phyloP scores from a whole-genome alignment of 2,113 vertebrate genomes.

The Scortum barcoo region DNA sequence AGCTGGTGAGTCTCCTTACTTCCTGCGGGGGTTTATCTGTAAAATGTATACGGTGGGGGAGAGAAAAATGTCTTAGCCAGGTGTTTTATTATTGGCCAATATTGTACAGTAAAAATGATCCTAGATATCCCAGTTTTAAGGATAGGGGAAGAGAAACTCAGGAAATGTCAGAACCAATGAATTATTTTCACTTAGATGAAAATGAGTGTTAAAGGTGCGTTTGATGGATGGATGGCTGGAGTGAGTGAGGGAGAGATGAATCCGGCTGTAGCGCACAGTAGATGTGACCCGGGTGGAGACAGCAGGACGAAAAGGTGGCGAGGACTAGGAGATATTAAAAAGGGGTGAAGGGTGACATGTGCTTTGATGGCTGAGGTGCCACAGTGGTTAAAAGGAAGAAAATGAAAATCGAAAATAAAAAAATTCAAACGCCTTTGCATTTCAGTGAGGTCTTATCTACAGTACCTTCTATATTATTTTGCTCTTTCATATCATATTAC shows the following conservation, averaged over 20 bases:
- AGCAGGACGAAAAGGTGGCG: constrained; percentile 2
- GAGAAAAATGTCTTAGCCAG: constrained; percentile 13
- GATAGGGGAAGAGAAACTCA: constrained; percentile 75
- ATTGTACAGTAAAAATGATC: constrained; percentile 59
- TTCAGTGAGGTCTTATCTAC: constrained; percentile 89
- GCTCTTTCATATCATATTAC: constrained; percentile 90
- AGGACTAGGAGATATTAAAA: constrained; percentile 1
- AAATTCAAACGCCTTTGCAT: constrained; percentile 84
- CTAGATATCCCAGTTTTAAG: constrained; percentile 45
- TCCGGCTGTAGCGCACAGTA: constrained; percentile 40
- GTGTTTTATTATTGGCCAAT: constrained; percentile 56
- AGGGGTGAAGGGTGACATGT: constrained; percentile 38
- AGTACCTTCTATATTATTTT: constrained; percentile 92
- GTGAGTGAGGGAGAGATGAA: constrained; percentile 1
- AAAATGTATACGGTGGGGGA: constrained; percentile 51
- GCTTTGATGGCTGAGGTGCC: constrained; percentile 54
- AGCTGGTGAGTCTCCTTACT: constrained; percentile 32
- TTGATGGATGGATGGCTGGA: neutral
- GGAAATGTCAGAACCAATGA: constrained; percentile 81
- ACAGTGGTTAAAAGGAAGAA: constrained; percentile 63
- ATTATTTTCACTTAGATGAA: constrained; percentile 57
- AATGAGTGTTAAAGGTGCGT: constrained; percentile 19
- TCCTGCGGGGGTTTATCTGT: constrained; percentile 55
- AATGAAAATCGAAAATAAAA: constrained; percentile 55
- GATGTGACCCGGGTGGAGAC: constrained; percentile 36